A percentile compares a stretch with the other conserved stretches of the same genome.
Conservation (phyloP, 2,113 vertebrate genomes). For the Pogonocichla stellata region DNA sequence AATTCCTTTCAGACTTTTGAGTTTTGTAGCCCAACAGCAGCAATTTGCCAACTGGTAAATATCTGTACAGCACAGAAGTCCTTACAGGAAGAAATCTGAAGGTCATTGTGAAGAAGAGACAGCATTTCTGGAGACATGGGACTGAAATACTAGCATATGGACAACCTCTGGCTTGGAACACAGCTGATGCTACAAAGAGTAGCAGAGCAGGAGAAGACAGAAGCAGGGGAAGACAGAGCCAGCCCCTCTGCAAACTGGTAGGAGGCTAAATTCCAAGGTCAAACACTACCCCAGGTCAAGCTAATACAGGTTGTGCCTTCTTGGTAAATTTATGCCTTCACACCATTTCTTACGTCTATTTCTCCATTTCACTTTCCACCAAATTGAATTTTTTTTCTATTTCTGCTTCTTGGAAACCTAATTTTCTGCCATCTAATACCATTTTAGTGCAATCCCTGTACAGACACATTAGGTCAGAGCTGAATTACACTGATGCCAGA, state of each 20-base stretch:
- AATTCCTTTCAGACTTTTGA: background rate
- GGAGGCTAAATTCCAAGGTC: background rate
- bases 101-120: background rate
- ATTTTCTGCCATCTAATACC: constrained; percentile 21
- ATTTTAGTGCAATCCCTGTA: background rate
- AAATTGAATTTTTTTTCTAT: constrained; percentile 40
- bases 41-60: background rate
- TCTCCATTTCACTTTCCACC: background rate
- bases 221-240: background rate
- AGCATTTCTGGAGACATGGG: background rate
- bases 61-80: background rate
- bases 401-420: constrained; percentile 31
- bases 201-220: background rate
- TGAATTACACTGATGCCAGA: constrained; percentile 18
- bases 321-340: background rate
- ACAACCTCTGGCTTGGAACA: background rate
- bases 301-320: background rate
- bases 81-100: background rate
- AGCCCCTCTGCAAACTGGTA: background rate
- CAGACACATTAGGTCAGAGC: background rate
- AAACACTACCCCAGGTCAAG: background rate
- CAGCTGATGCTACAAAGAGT: background rate
- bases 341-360: background rate
- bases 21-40: background rate
- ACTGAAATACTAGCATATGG: background rate